Base-by-base conservation (phyloP, 2,888 invertebrate species). In the Xestia sexstrigata region DNA sequence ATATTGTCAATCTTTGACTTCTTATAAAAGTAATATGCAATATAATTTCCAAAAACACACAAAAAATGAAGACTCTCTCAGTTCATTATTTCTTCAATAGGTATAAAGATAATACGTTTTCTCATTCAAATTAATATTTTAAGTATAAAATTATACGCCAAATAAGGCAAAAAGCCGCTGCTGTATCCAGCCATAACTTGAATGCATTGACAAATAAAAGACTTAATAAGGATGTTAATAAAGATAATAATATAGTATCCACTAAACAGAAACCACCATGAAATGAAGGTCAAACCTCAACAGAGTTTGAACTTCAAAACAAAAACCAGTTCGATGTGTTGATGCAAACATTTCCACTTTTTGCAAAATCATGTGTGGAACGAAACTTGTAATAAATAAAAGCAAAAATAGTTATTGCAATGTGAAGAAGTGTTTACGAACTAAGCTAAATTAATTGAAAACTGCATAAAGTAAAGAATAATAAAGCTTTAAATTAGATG, bases 301-400 rank as follows among this genome's bases (percentile, higher is more conserved):
- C 52, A 55, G 71, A 52, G 58, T 72, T 74, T 77, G 75, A 81
- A 76, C 87, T 87, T 79, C 30, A 77, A 78, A 58, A 87, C n/a
- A 77, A 78, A 58, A 87, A 88, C 88, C 86, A 74, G 87, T 88
- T 84, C 47, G 67, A 62, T 79, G 78, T 79, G 84, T 82, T 81
- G 76, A 79, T 79, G 66, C 76, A 84, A 84, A 86, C 65, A 42
- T 79, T 81, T 79, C 65, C 69, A 66, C 62, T 66, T n/a, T 47
- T 79, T 70, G 47, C 63, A 71, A 70, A 82, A 76, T 67, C 8
- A 39, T 52, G 20, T 45, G 30, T 55, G 63, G 47, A 84, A 70
- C 13, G n/a, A 69, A 63, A 39, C 15, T 9, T 35, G 6, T 35
- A 23, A 52, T 55, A 58, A 70, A 84, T 73, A 49, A 55, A n/a